A percentile compares a stretch with the other conserved stretches of the same genome.
These are phyloP conservation scores for Machaerirhynchus nigripectus DNA, from an alignment of 2,113 vertebrate species.

Conservation along the genomic window DNA sequence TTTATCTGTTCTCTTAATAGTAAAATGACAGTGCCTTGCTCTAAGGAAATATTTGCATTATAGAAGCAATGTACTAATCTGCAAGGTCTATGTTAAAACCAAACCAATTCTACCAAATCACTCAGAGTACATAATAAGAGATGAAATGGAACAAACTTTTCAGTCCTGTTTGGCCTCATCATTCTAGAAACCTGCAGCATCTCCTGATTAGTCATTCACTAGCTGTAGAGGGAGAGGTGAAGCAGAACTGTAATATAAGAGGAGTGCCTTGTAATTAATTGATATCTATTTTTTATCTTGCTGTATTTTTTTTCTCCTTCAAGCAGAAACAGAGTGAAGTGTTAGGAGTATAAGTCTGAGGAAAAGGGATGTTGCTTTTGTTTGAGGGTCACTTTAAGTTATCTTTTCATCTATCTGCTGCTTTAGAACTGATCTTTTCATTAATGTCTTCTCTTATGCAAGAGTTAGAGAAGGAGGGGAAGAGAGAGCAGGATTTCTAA, in stretches of 20 bases:
- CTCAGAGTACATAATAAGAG: not conserved
- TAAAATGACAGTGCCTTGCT: not conserved
- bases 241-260: conserved; percentile 21
- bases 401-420: not conserved
- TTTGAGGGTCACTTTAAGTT: not conserved
- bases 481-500: not conserved
- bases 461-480: not conserved
- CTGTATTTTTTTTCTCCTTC: not conserved
- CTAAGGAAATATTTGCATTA: not conserved
- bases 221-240: not conserved
- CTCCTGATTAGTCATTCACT: not conserved
- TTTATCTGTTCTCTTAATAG: not conserved
- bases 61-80: not conserved
- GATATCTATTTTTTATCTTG: not conserved
- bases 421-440: not conserved
- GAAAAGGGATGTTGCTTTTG: not conserved
- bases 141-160: not conserved
- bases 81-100: not conserved
- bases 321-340: not conserved
- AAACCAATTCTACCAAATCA: not conserved
- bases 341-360: not conserved
- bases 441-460: not conserved
- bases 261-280: conserved; percentile 24
- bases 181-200: not conserved
- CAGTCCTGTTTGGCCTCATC: not conserved